These are phyloP conservation scores for Melieria picta DNA, from an alignment of 2,888 invertebrate genomes.

Conservation along the genomic window DNA sequence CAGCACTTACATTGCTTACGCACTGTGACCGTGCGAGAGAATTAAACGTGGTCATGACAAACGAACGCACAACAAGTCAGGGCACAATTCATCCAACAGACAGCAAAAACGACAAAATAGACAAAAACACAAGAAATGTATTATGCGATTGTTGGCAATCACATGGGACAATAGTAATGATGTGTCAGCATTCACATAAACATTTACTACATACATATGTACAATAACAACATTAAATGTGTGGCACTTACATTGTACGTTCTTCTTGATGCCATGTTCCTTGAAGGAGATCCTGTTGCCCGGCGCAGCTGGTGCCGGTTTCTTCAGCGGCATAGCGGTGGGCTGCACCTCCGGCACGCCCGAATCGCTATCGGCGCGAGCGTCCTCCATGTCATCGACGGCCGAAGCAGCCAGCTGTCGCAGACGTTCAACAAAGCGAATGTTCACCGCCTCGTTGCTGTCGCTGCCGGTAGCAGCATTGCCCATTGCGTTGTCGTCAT, in stretches of 20 bases:
- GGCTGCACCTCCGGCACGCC: conserved; percentile 40
- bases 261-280: conserved; percentile 61
- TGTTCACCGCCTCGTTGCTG: conserved; percentile 39
- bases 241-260: conserved; percentile 60
- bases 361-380: conserved; percentile 14
- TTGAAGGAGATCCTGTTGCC: conserved; percentile 44
- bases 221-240: conserved; percentile 20
- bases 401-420: conserved; percentile 45
- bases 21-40: conserved; percentile 43
- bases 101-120: background rate
- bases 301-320: conserved; percentile 37
- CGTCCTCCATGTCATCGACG: conserved; percentile 41
- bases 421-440: conserved; percentile 50
- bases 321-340: conserved; percentile 51
- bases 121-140: background rate
- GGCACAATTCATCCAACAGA: background rate
- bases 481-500: conserved; percentile 47
- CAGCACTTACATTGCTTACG: conserved; percentile 58
- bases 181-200: background rate
- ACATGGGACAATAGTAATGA: background rate
- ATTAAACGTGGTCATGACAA: too few species aligned
- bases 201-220: background rate
- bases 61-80: background rate
- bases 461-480: conserved; percentile 5
- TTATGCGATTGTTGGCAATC: background rate